Base-by-base conservation (phyloP, 2,113 vertebrate species). In the Nanger granti region DNA sequence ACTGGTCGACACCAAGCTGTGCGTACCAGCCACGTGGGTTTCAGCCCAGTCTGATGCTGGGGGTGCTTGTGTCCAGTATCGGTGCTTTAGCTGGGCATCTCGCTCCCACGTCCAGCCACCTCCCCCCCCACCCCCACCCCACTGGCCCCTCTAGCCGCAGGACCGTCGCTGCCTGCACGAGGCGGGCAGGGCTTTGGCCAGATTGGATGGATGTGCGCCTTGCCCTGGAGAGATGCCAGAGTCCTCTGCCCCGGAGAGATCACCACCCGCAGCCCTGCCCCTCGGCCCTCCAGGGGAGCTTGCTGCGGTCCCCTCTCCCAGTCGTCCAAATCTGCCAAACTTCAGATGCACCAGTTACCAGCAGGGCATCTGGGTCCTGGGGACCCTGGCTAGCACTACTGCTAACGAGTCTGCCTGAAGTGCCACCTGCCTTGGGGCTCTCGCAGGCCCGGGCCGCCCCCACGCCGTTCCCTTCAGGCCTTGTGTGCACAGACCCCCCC, bases 111-210 rank as follows among this genome's bases (percentile, higher is more conserved):
- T 47, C 91, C 0, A 28, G 29, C 80, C 34, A 24, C 17, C 17
- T 0, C 0, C 1, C 54, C 3, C 1, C 3, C 24, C 3, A 0
- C 2, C 41, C 41, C 41, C 41, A 41, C 24, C 52, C 9, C 9
- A 14, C 0, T 0, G 0, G 26, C 3, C 7, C 29, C 37, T 29
- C 60, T 24, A 14, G 37, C 29, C 0, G 1, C 1, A 8, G 87
- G 54, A 18, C 4, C 0, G 0, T 2, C 29, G 0, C 60, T 9
- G 60, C 6, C 12, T n/a, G 28, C 1, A 1, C 0, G 0, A 17
- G 8, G 73, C 0, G 0, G 73, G 55, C 14, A 11, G 8, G 29
- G 31, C 29, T n/a, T 1, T 1, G 44, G 55, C 82, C 0, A 7
- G 12, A 2, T 2, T 49, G 31, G 37, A 26, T 20, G 5, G 13